Percentiles rank a stretch among this genome's conserved stretches.
phyloP scores from a whole-genome alignment of 2,888 invertebrate genomes.

The Drosophila maculinotata region DNA sequence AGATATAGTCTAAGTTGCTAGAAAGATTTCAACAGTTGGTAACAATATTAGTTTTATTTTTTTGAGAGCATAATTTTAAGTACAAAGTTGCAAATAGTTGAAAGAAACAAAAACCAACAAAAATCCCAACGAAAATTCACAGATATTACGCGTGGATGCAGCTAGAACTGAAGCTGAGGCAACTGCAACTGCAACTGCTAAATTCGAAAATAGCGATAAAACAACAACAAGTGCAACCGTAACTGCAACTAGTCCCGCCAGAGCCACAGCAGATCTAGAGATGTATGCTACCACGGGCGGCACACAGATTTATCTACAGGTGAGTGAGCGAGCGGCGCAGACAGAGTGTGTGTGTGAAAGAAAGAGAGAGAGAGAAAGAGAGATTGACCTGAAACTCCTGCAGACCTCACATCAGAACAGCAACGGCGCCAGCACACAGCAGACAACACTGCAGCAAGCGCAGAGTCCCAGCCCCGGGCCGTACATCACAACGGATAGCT shows the following conservation, averaged over 20 bases:
- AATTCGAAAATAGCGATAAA: constrained; percentile 64
- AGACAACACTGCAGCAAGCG: constrained; percentile 83
- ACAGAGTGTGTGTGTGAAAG: neutral
- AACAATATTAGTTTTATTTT: no score
- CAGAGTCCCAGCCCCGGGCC: constrained; percentile 85
- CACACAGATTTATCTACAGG: constrained; percentile 86
- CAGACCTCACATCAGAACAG: constrained; percentile 72
- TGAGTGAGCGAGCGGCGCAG: constrained; percentile 68
- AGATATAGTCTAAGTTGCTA: neutral
- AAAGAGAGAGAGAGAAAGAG: constrained; percentile 21
- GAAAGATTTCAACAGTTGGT: neutral
- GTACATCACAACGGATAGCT: constrained; percentile 84
- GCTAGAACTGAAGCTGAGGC: constrained; percentile 67
- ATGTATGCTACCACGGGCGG: constrained; percentile 85
- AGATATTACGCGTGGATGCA: constrained; percentile 85
- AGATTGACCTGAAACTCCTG: constrained; percentile 49
- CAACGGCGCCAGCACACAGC: constrained; percentile 55
- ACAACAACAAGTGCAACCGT: constrained; percentile 34
- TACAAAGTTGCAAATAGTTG: constrained; percentile 30
- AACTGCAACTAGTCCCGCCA: constrained; percentile 61
- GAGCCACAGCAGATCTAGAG: constrained; percentile 57
- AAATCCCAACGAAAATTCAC: constrained; percentile 67
- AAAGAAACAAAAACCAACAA: constrained; percentile 32
- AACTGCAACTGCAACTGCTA: constrained; percentile 72
- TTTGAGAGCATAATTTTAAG: constrained; percentile 9